These are phyloP conservation scores for Drosophila kikkawai DNA, from an alignment of 1,140 invertebrate species.

Conservation along the genomic window DNA sequence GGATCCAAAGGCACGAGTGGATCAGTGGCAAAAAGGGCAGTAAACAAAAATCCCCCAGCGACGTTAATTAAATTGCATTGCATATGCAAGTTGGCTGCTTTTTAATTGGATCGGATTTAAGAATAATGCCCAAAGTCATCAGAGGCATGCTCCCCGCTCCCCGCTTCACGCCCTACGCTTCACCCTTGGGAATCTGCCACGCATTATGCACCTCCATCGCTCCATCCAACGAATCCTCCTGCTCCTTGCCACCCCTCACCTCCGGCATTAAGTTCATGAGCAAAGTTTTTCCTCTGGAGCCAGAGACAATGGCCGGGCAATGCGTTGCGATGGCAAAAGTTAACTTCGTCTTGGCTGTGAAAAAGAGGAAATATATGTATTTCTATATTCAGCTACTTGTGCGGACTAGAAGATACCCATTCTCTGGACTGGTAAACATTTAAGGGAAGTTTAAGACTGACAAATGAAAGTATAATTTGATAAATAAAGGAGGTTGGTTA, in stretches of 20 bases:
- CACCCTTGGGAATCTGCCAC: slow-evolving; percentile 32
- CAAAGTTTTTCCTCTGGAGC: slow-evolving; percentile 60
- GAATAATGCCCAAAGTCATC: slow-evolving; percentile 80
- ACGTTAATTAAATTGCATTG: slow-evolving; percentile 83
- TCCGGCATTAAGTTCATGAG: slow-evolving; percentile 71
- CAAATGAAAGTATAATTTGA: neutral
- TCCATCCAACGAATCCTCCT: neutral
- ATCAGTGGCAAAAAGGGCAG: slow-evolving; percentile 43
- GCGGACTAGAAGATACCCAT: neutral
- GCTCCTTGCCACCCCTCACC: slow-evolving; percentile 30
- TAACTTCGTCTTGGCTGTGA: slow-evolving; percentile 45
- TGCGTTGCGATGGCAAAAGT: slow-evolving; percentile 54
- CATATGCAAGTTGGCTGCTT: slow-evolving; percentile 80
- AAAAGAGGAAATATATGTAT: slow-evolving; percentile 27
- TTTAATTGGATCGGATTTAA: slow-evolving; percentile 83
- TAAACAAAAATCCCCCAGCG: slow-evolving; percentile 71
- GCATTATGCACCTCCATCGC: slow-evolving; percentile 63
- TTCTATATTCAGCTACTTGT: neutral
- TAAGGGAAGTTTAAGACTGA: too few relatives aligned
- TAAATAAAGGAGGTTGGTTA: neutral
- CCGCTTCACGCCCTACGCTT: neutral
- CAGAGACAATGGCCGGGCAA: slow-evolving; percentile 60
- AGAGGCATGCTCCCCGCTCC: slow-evolving; percentile 23
- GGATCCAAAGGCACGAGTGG: slow-evolving; percentile 21
- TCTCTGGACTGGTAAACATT: neutral